Base-by-base conservation (phyloP, 1,140 invertebrate species). In the Drosophila mojavensis region DNA sequence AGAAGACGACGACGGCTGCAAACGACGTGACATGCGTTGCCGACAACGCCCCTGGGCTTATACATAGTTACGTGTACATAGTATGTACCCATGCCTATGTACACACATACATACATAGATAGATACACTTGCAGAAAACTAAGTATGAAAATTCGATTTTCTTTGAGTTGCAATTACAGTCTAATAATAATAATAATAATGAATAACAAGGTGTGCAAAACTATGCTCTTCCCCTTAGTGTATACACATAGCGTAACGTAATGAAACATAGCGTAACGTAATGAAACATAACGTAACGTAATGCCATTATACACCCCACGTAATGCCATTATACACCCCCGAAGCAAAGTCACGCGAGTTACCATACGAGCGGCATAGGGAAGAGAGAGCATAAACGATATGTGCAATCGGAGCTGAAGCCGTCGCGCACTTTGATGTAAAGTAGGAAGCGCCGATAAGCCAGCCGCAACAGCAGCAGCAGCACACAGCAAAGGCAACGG, bases 381-480 rank as follows among this genome's bases (percentile, higher is more conserved):
- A 7, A 36, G 33, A 7, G 7, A 39, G 53, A 7, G 28, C 39
- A 51, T 54, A 30, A 58, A 9, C 60, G 67, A 66, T 72, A 59
- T 73, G 51, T 67, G 64, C 39, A 63, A 75, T 75, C 47, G 72
- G 36, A 45, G 43, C 61, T 68, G 64, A 48, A 56, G 55, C 62
- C 24, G 70, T 26, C 63, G 45, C 72, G 30, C 72, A 75, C 72
- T 75, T 75, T 75, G 72, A 75, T 75, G 72, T 75, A 70, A 73
- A 73, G 75, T 73, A 77, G 68, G 74, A 76, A 76, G 67, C 70
- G 70, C 50, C 64, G 70, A 67, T 72, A 72, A 67, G 78, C 51
- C 60, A 66, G 73, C 60, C 66, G n/a, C 59, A 62, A 39, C 59
- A 41, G 41, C 33, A 67, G 13, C 63, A 59, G 56, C 61, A 45